phyloP scores from a whole-genome alignment of 2,113 vertebrate genomes.

The Perognathus longimembris region DNA sequence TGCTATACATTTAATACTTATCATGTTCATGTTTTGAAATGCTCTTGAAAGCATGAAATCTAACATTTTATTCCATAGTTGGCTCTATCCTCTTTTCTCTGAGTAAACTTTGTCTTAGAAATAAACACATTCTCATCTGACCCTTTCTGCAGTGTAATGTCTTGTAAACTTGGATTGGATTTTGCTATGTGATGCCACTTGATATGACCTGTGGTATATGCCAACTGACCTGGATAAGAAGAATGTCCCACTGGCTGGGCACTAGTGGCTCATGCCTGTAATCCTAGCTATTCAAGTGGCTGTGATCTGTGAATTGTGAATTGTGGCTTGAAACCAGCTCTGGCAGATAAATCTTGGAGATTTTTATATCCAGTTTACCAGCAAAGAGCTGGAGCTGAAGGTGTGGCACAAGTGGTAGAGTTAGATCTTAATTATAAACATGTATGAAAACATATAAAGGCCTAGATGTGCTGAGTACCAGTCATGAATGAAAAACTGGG shows the following conservation, averaged over 20 bases:
- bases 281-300: no score
- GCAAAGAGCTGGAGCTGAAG: no score
- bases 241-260: not conserved
- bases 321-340: no score
- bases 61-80: slow-evolving; percentile 18
- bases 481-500: no score
- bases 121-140: not conserved
- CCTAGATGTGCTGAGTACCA: no score
- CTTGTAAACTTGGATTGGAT: not conserved
- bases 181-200: not conserved
- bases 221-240: not conserved
- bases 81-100: not conserved
- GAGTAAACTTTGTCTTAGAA: slow-evolving; percentile 16
- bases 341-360: no score
- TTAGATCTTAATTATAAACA: no score
- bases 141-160: not conserved
- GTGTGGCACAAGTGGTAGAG: no score
- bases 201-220: not conserved
- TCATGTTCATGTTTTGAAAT: slow-evolving; percentile 18
- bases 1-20: slow-evolving; percentile 20
- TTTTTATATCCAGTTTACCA: no score
- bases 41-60: slow-evolving; percentile 34
- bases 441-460: no score
- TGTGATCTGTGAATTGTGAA: no score
- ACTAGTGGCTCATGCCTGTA: no score